Conservation (phyloP, 2,888 invertebrate genomes). For the Nephrotoma appendiculata region DNA sequence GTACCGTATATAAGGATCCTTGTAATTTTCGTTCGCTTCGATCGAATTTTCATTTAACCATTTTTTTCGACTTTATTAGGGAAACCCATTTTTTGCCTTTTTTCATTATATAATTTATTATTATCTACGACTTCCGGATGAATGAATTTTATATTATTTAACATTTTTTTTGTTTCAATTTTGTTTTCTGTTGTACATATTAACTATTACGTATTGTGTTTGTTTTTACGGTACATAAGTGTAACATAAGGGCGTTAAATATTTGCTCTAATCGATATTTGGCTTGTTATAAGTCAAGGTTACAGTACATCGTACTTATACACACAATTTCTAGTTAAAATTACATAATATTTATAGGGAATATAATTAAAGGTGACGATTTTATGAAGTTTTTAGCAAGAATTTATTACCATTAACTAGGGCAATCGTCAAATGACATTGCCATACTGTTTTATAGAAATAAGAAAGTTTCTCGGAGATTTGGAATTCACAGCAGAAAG, state of each 20-base stretch:
- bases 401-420: no score
- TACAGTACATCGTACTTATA: no score
- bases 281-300: no score
- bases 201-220: background rate
- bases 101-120: background rate
- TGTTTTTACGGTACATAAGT: background rate
- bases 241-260: background rate
- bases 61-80: background rate
- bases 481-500: no score
- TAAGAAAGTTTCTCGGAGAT: no score
- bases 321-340: no score
- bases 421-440: no score
- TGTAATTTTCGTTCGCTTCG: background rate
- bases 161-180: background rate
- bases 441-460: no score
- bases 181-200: background rate
- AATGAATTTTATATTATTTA: background rate
- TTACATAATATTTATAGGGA: no score
- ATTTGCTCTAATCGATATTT: background rate
- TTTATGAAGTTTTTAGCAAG: no score
- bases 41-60: background rate
- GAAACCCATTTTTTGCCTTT: background rate
- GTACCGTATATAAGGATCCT: background rate
- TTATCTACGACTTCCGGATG: background rate
- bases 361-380: no score